phyloP scores from a whole-genome alignment of 2,888 invertebrate species.

The Mechanitis mazaeus region DNA sequence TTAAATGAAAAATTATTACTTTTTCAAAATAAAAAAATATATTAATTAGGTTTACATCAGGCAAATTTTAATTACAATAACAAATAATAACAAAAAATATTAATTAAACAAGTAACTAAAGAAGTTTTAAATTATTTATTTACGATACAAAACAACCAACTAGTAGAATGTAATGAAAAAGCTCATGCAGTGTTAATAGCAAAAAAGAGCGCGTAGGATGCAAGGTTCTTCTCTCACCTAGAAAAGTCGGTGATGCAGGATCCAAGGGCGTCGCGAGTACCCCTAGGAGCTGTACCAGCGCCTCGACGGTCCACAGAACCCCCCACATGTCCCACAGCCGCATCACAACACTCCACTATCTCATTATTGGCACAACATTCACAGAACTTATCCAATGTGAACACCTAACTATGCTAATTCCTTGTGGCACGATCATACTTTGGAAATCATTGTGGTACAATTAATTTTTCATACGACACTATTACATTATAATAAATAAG shows the following conservation, averaged over 20 bases:
- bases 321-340: constrained; percentile 75
- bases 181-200: constrained; percentile 45
- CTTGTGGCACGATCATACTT: constrained; percentile 75
- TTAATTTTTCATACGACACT: constrained; percentile 42
- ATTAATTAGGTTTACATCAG: constrained; percentile 5
- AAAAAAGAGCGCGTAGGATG: constrained; percentile 49
- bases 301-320: constrained; percentile 66
- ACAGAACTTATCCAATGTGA: constrained; percentile 71
- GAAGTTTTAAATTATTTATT: not conserved
- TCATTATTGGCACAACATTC: constrained; percentile 76
- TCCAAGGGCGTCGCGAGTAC: constrained; percentile 65
- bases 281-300: constrained; percentile 57
- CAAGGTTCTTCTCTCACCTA: constrained; percentile 69
- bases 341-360: constrained; percentile 76
- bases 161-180: constrained; percentile 24
- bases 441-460: constrained; percentile 59
- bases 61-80: constrained; percentile 2
- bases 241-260: constrained; percentile 55
- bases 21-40: constrained; percentile 5
- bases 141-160: too few species aligned
- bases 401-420: constrained; percentile 72
- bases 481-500: constrained; percentile 60
- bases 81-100: constrained; percentile 3
- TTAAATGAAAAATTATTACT: too few species aligned
- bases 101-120: constrained; percentile 8